Base-by-base conservation (phyloP, 1,140 invertebrate species). In the Atta colombica region DNA sequence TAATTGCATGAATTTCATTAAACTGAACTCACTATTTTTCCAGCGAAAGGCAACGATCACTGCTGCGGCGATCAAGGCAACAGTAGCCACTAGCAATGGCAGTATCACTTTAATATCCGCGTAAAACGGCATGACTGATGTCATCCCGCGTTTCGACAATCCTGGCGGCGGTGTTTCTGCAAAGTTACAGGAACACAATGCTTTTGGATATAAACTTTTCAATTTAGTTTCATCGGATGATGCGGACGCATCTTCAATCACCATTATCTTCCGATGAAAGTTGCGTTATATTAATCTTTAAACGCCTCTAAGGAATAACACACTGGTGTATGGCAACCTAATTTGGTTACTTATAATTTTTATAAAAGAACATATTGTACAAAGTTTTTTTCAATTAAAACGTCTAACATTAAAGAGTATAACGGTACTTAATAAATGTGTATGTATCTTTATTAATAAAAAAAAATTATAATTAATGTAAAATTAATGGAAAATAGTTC, bases 141-240 rank as follows among this genome's bases (percentile, higher is more conserved):
- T 92, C 61, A 95, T 93, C 2, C 95, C 96, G 85, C 95, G 94
- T 87, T 95, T 96, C 68, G 96, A 96, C 12, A 96, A 88, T 94
- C 96, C 96, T 74, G 96, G 96, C 7, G 96, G 96, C 77, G 96
- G 96, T 65, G 95, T 93, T 92, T 96, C 96, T 96, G 91, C 65
- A 95, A 92, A 45, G 87, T 87, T 87, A 87, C 89, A 88, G 71
- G 55, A 90, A 88, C 87, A 91, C 89, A 91, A 89, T 88, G 86
- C 89, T 90, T 91, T 91, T 90, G 86, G 89, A 91, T 84, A 88
- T 74, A 74, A 84, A 25, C 61, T 1, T 84, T 88, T 82, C 25
- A 85, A 82, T 6, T 7, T 51, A 81, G 69, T 69, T 39, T 80
- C 14, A 65, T 88, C 69, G 45, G 55, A 53, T 7, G 39, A 7